Base-by-base conservation (phyloP, 2,113 vertebrate genomes). In the Neogale vison region DNA sequence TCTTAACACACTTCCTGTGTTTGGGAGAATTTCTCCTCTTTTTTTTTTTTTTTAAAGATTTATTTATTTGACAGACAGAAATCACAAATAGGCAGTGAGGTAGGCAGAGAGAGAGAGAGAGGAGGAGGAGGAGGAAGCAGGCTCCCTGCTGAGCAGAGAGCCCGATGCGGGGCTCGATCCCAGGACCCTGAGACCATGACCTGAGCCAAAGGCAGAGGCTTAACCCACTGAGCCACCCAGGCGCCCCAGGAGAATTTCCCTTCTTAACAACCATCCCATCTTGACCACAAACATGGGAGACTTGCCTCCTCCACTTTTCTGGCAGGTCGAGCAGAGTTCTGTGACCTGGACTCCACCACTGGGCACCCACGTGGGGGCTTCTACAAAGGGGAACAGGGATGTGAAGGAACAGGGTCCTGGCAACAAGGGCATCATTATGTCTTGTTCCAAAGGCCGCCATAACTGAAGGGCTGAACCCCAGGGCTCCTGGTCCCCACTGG, bases 401-500 rank as follows among this genome's bases (percentile, higher is more conserved):
- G 29, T 42, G 8, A 80, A 81, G 47, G 13, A 29, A 74, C 24
- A 36, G 59, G 42, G 36, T 0, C 4, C 63, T 15, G 11, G 36
- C 0, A 13, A 67, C 6, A 0, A 39, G 61, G 29, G 1, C 14
- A 4, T 1, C 13, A 3, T 1, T 1, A 3, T 26, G 21, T 12
- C 50, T 34, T 5, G 18, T 36, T 74, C 82, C 61, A 31, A 61
- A 59, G 65, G 57, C 9, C 23, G 42, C 59, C 13, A 29, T 34
- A 59, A 31, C 85, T 26, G 34, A 65, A 26, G 3, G 7, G 50
- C 57, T 65, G 24, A 45, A 31, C 15, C 24, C 17, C 17, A 21
- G 57, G 0, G 21, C 45, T 47, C 34, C 10, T 59, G 50, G 21
- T 6, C 42, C 1, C 17, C 83, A 0, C 10, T 9, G 39, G 45